These are phyloP conservation scores for Corvus hawaiiensis DNA, from an alignment of 2,113 vertebrate species.

Conservation along the genomic window DNA sequence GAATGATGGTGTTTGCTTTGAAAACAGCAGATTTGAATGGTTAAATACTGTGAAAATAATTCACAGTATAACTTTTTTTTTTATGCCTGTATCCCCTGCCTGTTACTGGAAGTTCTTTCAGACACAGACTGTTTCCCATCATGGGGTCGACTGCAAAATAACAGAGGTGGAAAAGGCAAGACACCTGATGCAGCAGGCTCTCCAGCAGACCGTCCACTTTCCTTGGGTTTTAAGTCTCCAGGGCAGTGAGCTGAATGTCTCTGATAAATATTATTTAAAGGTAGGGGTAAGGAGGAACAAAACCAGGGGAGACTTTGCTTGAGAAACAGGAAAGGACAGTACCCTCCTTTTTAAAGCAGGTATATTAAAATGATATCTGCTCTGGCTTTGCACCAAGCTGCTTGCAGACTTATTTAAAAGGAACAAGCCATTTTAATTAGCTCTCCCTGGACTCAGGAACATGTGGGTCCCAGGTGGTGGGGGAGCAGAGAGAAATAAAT, in stretches of 20 bases:
- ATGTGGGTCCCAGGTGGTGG: background rate
- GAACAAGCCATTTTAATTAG: constrained; percentile 44
- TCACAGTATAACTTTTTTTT: background rate
- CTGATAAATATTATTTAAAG: background rate
- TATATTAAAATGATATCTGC: background rate
- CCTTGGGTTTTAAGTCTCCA: background rate
- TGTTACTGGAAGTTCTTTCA: background rate
- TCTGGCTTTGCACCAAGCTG: background rate
- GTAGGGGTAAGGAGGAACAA: background rate
- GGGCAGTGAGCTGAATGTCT: background rate
- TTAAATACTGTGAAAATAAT: background rate
- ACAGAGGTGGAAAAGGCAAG: background rate
- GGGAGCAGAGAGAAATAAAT: constrained; percentile 5
- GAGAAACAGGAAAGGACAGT: background rate
- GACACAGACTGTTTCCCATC: background rate
- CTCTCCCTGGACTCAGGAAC: constrained; percentile 9
- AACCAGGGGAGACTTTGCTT: background rate
- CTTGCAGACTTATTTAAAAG: background rate
- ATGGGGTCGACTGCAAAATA: background rate
- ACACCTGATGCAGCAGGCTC: background rate
- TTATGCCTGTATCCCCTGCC: background rate
- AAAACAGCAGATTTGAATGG: background rate
- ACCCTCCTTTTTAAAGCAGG: background rate
- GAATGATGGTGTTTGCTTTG: background rate
- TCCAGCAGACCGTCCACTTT: background rate